Percentiles rank a stretch among this genome's conserved stretches.
Conservation (phyloP, 2,113 vertebrate genomes). For the Opisthocomus hoazin region DNA sequence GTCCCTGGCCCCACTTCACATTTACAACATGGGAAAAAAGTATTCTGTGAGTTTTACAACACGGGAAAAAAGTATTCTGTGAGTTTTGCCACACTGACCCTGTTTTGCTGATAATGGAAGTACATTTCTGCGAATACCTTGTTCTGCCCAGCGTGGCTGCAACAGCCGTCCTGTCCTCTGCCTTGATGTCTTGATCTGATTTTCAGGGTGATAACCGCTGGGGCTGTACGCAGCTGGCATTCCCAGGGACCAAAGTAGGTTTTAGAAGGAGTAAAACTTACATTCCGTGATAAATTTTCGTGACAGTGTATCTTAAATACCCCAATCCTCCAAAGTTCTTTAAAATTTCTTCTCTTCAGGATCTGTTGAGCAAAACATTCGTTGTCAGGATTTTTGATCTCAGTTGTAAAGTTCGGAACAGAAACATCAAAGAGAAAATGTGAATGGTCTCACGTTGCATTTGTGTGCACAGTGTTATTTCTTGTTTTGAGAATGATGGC, state of each 20-base stretch:
- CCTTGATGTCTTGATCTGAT: not conserved
- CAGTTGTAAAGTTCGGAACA: not conserved
- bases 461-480: not conserved
- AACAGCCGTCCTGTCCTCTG: not conserved
- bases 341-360: not conserved
- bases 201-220: not conserved
- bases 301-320: not conserved
- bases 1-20: not conserved
- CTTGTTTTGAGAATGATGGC: not conserved
- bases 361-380: rapidly evolving
- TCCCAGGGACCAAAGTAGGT: not conserved
- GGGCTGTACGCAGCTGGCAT: not conserved
- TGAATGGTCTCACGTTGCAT: rapidly evolving
- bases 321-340: not conserved
- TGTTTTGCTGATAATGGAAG: not conserved
- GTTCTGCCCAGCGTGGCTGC: not conserved
- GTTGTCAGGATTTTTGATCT: rapidly evolving
- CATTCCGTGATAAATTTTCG: not conserved
- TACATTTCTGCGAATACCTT: not conserved
- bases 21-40: not conserved
- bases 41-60: not conserved
- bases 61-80: not conserved
- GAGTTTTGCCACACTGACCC: rapidly evolving
- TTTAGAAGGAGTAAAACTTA: not conserved
- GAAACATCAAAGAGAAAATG: not conserved